phyloP scores from a whole-genome alignment of 2,113 vertebrate genomes.

The Bucco capensis region DNA sequence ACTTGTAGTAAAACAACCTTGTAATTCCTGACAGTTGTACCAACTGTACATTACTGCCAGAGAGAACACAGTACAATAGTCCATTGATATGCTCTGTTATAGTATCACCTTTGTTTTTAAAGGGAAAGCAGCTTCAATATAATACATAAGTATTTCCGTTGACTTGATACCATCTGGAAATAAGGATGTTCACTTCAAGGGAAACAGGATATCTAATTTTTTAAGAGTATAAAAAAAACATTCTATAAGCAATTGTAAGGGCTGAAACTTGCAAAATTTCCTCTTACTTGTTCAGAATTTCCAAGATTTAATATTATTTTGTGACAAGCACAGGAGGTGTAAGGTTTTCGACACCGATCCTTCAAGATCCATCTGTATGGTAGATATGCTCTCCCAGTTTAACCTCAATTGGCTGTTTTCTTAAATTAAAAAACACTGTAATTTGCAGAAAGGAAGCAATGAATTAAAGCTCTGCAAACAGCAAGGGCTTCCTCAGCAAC shows the following conservation, averaged over 20 bases:
- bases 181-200: background rate
- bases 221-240: background rate
- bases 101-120: background rate
- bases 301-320: background rate
- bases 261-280: background rate
- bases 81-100: background rate
- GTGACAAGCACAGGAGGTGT: background rate
- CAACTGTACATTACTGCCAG: background rate
- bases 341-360: background rate
- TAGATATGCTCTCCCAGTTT: background rate
- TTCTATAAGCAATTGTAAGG: background rate
- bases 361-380: background rate
- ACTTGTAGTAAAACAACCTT: background rate
- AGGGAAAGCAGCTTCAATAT: background rate
- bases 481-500: background rate
- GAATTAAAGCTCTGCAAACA: background rate
- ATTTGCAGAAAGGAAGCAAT: background rate
- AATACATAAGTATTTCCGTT: background rate
- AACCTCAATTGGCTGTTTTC: background rate
- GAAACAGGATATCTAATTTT: background rate
- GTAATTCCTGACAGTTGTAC: background rate
- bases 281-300: background rate
- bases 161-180: background rate
- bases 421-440: background rate
- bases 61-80: background rate